These are phyloP conservation scores for Ptychoptera contaminata DNA, from an alignment of 2,888 invertebrate species.

Conservation along the genomic window DNA sequence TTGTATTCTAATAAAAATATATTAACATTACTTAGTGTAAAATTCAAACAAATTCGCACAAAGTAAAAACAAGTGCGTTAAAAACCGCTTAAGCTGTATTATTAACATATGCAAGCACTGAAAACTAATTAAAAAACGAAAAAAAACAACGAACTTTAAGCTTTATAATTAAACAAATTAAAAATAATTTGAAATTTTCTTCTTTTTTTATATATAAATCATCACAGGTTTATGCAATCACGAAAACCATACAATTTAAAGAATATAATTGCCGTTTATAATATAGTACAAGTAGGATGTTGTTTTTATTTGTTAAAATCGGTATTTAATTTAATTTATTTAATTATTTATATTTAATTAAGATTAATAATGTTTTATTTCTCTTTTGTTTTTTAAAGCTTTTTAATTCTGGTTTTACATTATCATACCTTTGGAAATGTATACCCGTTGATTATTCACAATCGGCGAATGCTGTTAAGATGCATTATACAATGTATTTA, in stretches of 20 bases:
- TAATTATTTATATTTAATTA: background rate
- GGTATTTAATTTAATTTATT: slow-evolving; percentile 12
- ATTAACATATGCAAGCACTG: no score
- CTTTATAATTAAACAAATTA: no score
- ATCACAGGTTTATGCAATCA: slow-evolving; percentile 47
- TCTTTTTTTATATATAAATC: no score
- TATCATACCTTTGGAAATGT: slow-evolving; percentile 22
- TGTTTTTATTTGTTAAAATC: slow-evolving; percentile 18
- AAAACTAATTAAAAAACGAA: no score
- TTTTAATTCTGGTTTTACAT: background rate
- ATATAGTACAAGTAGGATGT: slow-evolving; percentile 53
- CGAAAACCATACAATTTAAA: slow-evolving; percentile 49
- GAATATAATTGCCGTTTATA: slow-evolving; percentile 54
- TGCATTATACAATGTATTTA: slow-evolving; percentile 7
- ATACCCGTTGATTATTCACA: slow-evolving; percentile 29
- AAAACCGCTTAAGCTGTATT: no score
- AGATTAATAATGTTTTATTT: slow-evolving; percentile 9
- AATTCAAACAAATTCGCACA: no score
- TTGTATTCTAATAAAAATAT: no score
- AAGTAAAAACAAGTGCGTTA: no score
- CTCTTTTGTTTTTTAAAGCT: background rate
- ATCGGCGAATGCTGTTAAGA: background rate
- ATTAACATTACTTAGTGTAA: no score
- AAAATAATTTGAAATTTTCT: no score
- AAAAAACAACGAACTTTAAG: no score